Base-by-base conservation (phyloP, 2,888 invertebrate species). In the Mesorhabditis belari region DNA sequence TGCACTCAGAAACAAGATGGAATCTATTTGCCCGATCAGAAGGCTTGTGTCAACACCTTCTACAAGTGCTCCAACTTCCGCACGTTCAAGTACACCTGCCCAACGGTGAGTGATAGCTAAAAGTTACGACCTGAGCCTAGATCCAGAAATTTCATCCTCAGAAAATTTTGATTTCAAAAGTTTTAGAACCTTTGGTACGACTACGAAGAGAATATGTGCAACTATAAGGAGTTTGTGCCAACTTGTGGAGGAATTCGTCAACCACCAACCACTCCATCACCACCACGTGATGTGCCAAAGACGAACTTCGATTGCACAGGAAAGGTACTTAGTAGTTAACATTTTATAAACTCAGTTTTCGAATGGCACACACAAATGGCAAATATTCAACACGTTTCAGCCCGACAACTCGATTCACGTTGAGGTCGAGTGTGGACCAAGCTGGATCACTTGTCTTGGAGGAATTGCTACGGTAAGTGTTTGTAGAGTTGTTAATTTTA, bases 81-180 rank as follows among this genome's bases (percentile, higher is more conserved):
- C 24, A 50, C 67, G 21, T 67, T 63, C 63, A 63, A 62, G 49
- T 67, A 71, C 51, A 24, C 55, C 3, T 71, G 71, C 53, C 71
- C 64, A 54, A 6, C 55, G 26, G 61, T 61, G 49, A 51, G 21
- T 24, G 28, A 17, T n/a, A 28, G 4, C 2, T 51, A 49, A 56
- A 12, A 2, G 12, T n/a, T 17, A 58, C 5, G 55, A 55, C 21
- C n/a, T n/a, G n/a, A n/a, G n/a, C n/a, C n/a, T n/a, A n/a, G n/a
- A n/a, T n/a, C n/a, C n/a, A n/a, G n/a, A n/a, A n/a, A n/a, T n/a
- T n/a, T n/a, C 12, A 9, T n/a, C 21, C 21, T 52, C 9, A n/a
- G 52, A 55, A 19, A 17, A 55, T 23, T 55, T 23, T 17, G 55
- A 17, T 12, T 17, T 52, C 9, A n/a, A n/a, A 19, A 52, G 9